Conservation (phyloP, 2,888 invertebrate genomes). For the Drosophila prostipennis region DNA sequence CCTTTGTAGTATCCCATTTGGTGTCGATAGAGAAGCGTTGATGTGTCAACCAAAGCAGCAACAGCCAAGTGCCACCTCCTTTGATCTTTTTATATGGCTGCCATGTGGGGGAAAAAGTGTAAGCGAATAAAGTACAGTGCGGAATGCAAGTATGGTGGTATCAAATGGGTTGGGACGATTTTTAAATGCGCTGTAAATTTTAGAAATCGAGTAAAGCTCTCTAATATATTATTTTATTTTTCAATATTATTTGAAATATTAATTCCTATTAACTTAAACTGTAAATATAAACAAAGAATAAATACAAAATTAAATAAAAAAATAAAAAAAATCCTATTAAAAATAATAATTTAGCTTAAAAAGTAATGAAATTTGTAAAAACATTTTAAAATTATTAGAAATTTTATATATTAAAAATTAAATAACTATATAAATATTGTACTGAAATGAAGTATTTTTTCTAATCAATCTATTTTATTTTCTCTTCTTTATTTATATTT, state of each 20-base stretch:
- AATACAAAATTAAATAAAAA: too few relatives aligned
- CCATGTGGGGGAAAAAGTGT: conserved; percentile 5
- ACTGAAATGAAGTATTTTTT: neutral
- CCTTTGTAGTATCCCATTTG: conserved; percentile 32
- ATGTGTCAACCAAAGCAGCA: conserved; percentile 80
- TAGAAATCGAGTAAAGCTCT: too few relatives aligned
- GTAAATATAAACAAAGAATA: neutral
- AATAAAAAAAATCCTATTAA: too few relatives aligned
- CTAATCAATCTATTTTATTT: neutral
- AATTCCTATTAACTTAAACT: too few relatives aligned
- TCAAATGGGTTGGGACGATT: neutral
- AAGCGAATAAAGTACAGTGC: conserved; percentile 8
- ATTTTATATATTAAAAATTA: neutral
- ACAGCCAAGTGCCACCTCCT: conserved; percentile 56
- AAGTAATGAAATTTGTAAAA: too few relatives aligned
- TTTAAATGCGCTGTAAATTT: neutral
- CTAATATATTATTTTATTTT: too few relatives aligned
- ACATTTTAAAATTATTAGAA: neutral
- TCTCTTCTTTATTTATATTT: neutral
- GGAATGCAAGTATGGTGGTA: conserved; percentile 17
- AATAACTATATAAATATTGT: neutral
- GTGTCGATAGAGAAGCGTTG: conserved; percentile 77
- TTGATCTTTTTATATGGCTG: conserved; percentile 69
- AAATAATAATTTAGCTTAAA: too few relatives aligned
- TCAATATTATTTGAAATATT: too few relatives aligned